A percentile compares a stretch with the other conserved stretches of the same genome.
phyloP scores from a whole-genome alignment of 2,888 invertebrate genomes.

The Ochropleura leucogaster region DNA sequence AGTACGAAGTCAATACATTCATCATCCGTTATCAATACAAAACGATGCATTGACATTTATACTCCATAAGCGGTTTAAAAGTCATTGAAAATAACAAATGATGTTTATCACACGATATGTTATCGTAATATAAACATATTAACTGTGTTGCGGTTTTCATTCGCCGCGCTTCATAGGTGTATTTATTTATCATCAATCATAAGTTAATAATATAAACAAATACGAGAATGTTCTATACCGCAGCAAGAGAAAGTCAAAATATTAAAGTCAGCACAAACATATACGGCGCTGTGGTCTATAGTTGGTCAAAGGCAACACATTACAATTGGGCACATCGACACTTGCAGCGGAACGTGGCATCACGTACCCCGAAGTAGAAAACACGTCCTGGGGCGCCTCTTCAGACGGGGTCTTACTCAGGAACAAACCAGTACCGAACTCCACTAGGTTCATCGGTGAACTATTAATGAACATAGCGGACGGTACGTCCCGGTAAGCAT shows the following conservation, averaged over 20 bases:
- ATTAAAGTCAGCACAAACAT: slow-evolving; percentile 28
- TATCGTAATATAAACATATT: slow-evolving; percentile 45
- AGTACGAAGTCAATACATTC: slow-evolving; percentile 21
- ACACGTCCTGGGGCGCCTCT: slow-evolving; percentile 94
- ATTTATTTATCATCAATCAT: slow-evolving; percentile 15
- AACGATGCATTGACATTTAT: slow-evolving; percentile 38
- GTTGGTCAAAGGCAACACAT: slow-evolving; percentile 79
- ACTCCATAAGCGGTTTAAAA: slow-evolving; percentile 19
- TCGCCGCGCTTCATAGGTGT: background rate
- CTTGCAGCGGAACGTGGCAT: slow-evolving; percentile 78
- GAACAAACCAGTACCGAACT: slow-evolving; percentile 98
- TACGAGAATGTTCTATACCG: slow-evolving; percentile 5
- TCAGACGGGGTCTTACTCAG: slow-evolving; percentile 97
- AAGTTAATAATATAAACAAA: slow-evolving; percentile 12
- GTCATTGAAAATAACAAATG: slow-evolving; percentile 43
- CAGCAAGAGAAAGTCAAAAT: slow-evolving; percentile 46
- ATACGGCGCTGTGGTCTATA: slow-evolving; percentile 70
- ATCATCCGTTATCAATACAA: slow-evolving; percentile 41
- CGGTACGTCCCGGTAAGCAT: slow-evolving; percentile 83
- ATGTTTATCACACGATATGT: slow-evolving; percentile 46
- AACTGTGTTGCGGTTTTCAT: slow-evolving; percentile 15
- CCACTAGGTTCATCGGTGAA: slow-evolving; percentile 98
- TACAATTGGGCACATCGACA: slow-evolving; percentile 83
- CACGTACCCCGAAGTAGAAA: slow-evolving; percentile 92
- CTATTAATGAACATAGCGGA: slow-evolving; percentile 89